Percentiles rank a stretch among this genome's conserved stretches.
These are phyloP conservation scores for Caretta caretta DNA, from an alignment of 2,113 vertebrate species.

Conservation along the genomic window DNA sequence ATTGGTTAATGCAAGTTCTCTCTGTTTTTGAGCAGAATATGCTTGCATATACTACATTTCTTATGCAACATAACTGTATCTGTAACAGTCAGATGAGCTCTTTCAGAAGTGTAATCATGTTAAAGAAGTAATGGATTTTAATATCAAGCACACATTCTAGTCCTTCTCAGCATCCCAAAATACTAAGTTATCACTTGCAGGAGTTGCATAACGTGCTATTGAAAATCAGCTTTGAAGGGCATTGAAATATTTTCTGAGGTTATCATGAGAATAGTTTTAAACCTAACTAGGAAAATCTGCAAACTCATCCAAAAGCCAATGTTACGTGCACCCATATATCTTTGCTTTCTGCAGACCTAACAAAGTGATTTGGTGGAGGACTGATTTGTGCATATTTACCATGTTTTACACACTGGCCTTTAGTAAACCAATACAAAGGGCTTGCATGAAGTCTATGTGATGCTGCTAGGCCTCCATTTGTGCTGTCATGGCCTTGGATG, in stretches of 20 bases:
- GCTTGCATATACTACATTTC: neutral
- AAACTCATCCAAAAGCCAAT: neutral
- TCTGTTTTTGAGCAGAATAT: neutral
- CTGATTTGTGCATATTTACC: neutral
- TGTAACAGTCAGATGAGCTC: neutral
- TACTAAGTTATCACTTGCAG: neutral
- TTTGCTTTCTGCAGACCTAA: neutral
- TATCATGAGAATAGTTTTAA: neutral
- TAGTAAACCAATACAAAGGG: neutral
- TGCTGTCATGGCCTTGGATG: neutral
- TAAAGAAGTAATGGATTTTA: neutral
- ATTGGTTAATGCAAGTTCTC: neutral
- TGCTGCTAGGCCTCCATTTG: neutral
- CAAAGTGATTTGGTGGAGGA: neutral
- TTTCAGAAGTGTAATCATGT: slow-evolving; percentile 6
- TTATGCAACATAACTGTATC: neutral
- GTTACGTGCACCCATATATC: neutral
- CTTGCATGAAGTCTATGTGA: neutral
- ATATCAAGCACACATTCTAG: neutral
- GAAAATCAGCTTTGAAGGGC: neutral
- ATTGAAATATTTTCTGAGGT: neutral
- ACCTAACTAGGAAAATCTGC: neutral
- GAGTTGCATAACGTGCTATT: neutral
- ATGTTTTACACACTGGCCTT: neutral
- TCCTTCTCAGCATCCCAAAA: neutral